phyloP scores from a whole-genome alignment of 2,797 vertebrate species.

The Natrix natrix region DNA sequence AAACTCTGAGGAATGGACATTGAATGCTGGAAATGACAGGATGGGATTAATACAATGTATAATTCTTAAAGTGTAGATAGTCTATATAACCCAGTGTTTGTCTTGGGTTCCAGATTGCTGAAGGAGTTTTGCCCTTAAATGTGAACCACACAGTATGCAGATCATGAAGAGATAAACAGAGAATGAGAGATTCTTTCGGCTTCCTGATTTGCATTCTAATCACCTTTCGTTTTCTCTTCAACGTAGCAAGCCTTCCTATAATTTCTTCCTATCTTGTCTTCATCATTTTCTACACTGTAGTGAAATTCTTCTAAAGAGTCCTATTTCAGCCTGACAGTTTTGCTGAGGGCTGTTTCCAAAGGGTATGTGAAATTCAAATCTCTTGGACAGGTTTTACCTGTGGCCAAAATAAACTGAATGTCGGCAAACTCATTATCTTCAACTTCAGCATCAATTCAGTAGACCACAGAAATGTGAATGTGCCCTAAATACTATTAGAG shows the following conservation, averaged over 20 bases:
- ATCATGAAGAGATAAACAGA: neutral
- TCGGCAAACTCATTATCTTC: neutral
- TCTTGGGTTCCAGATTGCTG: accelerated
- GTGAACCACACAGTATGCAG: neutral
- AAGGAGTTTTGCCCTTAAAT: conserved; percentile 23
- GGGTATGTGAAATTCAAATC: neutral
- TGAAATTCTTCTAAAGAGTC: conserved; percentile 2
- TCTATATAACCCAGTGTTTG: neutral
- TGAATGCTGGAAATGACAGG: conserved; percentile 15
- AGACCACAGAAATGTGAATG: neutral
- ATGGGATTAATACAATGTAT: accelerated
- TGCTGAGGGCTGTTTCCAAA: conserved; percentile 16
- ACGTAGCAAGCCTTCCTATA: conserved; percentile 11
- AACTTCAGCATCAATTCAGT: neutral
- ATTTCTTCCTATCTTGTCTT: conserved; percentile 15
- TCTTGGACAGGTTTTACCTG: neutral
- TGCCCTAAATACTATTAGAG: neutral
- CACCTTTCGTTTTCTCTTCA: neutral
- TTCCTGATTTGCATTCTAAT: conserved; percentile 1
- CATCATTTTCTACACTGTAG: conserved; percentile 5
- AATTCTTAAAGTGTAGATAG: neutral
- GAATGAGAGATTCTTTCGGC: neutral
- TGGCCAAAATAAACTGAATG: neutral
- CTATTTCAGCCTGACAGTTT: conserved; percentile 7
- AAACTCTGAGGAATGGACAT: neutral